A percentile compares a stretch with the other conserved stretches of the same genome.
phyloP scores from a whole-genome alignment of 1,140 invertebrate genomes.

The Mylabris phalerata region DNA sequence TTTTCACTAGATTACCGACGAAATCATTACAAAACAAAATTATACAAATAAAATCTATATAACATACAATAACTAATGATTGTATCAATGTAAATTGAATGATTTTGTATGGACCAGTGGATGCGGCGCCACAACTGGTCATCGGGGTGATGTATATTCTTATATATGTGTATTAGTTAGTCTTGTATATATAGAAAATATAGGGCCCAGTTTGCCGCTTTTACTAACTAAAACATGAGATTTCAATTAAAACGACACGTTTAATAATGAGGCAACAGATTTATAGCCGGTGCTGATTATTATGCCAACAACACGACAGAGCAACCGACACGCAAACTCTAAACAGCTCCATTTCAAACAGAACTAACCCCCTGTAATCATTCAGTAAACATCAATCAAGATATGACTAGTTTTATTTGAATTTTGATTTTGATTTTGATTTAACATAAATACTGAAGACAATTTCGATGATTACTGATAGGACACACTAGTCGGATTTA shows the following conservation, averaged over 20 bases:
- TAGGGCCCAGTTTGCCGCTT: conserved; percentile 22
- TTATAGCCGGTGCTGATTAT: conserved; percentile 34
- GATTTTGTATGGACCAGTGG: conserved; percentile 3
- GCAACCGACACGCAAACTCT: conserved; percentile 20
- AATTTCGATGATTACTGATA: not conserved
- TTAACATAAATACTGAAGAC: not conserved
- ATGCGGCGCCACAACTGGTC: conserved; percentile 10
- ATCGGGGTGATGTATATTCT: not conserved
- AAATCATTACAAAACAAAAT: not conserved
- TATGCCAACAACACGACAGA: conserved; percentile 23
- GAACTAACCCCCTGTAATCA: not conserved
- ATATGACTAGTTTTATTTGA: not conserved
- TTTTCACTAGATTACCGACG: not conserved
- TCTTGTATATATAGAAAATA: conserved; percentile 1
- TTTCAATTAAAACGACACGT: conserved; percentile 38
- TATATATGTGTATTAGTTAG: too few relatives aligned
- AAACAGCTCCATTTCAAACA: not conserved
- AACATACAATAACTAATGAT: not conserved
- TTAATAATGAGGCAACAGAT: conserved; percentile 36
- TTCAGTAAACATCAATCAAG: not conserved
- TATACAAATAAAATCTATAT: not conserved
- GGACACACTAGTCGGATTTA: conserved; percentile 1
- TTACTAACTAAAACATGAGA: conserved; percentile 33
- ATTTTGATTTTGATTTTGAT: not conserved
- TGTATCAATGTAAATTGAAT: conserved; percentile 4